phyloP scores from a whole-genome alignment of 1,140 invertebrate genomes.

The Lithobius niger region DNA sequence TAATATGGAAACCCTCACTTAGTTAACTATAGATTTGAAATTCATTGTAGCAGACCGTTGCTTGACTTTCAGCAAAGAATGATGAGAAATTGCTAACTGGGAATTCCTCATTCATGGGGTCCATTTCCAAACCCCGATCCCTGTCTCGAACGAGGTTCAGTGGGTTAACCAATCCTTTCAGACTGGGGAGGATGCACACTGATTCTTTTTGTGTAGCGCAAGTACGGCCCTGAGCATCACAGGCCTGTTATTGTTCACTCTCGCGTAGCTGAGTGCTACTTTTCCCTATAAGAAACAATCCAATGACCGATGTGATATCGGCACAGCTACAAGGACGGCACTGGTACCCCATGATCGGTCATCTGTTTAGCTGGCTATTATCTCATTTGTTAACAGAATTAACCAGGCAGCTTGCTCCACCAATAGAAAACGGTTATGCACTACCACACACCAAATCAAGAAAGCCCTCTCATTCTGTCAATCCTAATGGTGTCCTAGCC shows the following conservation, averaged over 20 bases:
- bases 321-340: conserved; percentile 30
- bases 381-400: too few relatives aligned
- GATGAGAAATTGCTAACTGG: too few relatives aligned
- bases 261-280: conserved; percentile 23
- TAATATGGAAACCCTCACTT: too few relatives aligned
- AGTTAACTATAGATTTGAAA: too few relatives aligned
- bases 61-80: too few relatives aligned
- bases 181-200: conserved; percentile 27
- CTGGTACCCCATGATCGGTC: conserved; percentile 27
- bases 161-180: conserved; percentile 57
- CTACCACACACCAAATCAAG: conserved; percentile 74
- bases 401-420: too few relatives aligned
- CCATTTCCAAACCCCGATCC: too few relatives aligned
- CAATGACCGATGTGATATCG: conserved; percentile 26
- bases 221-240: conserved; percentile 35
- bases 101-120: too few relatives aligned
- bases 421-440: conserved; percentile 81
- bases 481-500: conserved; percentile 72
- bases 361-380: conserved; percentile 53
- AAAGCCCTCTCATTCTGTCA: conserved; percentile 84
- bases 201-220: conserved; percentile 40
- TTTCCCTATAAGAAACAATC: conserved; percentile 52
- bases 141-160: conserved; percentile 63
- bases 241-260: conserved; percentile 19
- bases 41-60: too few relatives aligned